Evolutionary conservation across 2,113 vertebrate genomes (phyloP), one percentile per base, ranked within the genome.

Genomic region (Brienomyrus longianalis): DNA sequence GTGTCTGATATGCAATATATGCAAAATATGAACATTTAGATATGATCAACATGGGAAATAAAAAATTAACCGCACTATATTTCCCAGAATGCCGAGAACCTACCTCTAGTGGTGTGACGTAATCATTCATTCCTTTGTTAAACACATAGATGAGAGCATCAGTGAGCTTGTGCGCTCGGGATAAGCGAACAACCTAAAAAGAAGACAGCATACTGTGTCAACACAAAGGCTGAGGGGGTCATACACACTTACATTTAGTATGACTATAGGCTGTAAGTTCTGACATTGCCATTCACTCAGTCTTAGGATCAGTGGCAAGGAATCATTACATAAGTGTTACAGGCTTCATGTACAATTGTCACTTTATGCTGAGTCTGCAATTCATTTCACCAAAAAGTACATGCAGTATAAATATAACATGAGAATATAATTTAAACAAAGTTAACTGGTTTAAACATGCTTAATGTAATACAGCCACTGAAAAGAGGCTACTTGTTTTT

Each of bases 111-210:
- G 91, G 91, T 31, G 91, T 88, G 35, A 74, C 45, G 74, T 90
- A 91, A 85, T 91, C 91, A 88, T 85, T 90, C 89, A 91, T 90
- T 47, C 91, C 91, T 80, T 89, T 90, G 86, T 91, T 91, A 54
- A 84, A 90, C 56, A 91, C 86, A 47, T 85, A 84, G 89, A 91
- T 88, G 9, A 91, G 43, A 66, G 86, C 70, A 90, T 91, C 87
- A 86, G 11, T 90, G 10, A 91, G 77, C n/a, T 35, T 87, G 43
- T 90, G 56, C 45, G 56, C 45, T 52, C 91, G 52, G n/a, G 88
- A 90, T 43, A 91, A 47, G 80, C 19, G 17, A 74, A 91, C 87
- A 51, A 91, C 80, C 91, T 91, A 39, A 54, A 85, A 86, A 35
- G 19, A 50, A 45, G 8, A 83, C n/a, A 54, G 5, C 9, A 90